Evolutionary conservation across 2,888 invertebrate species (phyloP).

Genomic region (Camponotus fellah): DNA sequence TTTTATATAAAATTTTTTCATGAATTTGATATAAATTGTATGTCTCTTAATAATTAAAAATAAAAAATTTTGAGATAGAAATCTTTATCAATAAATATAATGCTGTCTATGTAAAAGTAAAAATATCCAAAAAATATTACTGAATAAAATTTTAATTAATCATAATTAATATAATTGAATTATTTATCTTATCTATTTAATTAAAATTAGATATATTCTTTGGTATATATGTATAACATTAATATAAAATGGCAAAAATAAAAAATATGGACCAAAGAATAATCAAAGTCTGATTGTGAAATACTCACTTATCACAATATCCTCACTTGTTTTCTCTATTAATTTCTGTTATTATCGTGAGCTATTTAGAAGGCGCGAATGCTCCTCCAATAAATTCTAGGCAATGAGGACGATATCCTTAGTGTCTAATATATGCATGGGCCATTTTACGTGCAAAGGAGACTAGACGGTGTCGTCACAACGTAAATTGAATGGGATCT

Average conservation of each 20-base stretch:
- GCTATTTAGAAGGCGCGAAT: not conserved
- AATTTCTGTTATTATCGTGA: not conserved
- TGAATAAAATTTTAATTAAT: not conserved
- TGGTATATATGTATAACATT: not conserved
- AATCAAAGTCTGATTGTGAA: not conserved
- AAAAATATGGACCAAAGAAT: not conserved
- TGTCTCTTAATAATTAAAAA: not conserved
- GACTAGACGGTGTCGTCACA: constrained; percentile 41
- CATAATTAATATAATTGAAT: not conserved
- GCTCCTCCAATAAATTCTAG: constrained; percentile 28
- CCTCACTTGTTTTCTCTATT: not conserved
- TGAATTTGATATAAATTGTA: not conserved
- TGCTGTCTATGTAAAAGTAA: not conserved
- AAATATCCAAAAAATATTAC: not conserved
- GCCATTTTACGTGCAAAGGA: constrained; percentile 5
- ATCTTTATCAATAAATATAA: not conserved
- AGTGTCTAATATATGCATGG: constrained; percentile 4
- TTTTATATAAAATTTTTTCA: not conserved
- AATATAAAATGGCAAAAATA: constrained; percentile 5
- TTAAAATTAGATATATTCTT: not conserved
- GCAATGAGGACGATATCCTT: constrained; percentile 23
- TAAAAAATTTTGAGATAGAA: not conserved
- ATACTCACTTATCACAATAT: too few species aligned
- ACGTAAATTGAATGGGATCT: constrained; percentile 66
- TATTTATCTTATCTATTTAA: too few species aligned